Conservation (phyloP, 2,888 invertebrate genomes). For the Parasteatoda lunata region DNA sequence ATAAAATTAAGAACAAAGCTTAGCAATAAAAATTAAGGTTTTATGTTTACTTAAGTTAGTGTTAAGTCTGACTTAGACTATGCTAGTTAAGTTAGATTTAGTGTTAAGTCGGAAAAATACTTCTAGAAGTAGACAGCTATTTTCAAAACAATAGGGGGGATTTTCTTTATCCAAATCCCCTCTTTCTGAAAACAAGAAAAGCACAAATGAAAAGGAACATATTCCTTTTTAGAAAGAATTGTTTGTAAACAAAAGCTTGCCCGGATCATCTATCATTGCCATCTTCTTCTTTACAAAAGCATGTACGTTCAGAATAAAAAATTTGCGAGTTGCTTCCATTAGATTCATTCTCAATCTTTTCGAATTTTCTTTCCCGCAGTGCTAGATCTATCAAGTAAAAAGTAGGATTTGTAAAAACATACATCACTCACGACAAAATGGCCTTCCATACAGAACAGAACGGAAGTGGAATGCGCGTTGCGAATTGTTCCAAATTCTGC, state of each 20-base stretch:
- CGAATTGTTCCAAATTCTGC: too few relatives aligned
- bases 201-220: slow-evolving; percentile 9
- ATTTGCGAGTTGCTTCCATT: neutral
- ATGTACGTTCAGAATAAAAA: neutral
- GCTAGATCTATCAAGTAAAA: neutral
- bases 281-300: neutral
- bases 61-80: too few relatives aligned
- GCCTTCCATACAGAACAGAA: neutral
- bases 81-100: neutral
- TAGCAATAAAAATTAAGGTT: too few relatives aligned
- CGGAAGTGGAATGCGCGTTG: neutral
- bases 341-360: neutral
- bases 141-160: neutral
- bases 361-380: too few relatives aligned
- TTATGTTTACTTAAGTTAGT: too few relatives aligned
- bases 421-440: neutral
- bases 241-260: slow-evolving; percentile 33
- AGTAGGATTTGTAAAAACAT: neutral
- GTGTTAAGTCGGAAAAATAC: neutral
- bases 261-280: slow-evolving; percentile 17
- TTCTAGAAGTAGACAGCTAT: neutral
- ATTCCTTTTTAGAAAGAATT: slow-evolving; percentile 23
- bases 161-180: too few relatives aligned
- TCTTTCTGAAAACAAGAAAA: neutral
- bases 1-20: too few relatives aligned